These are phyloP conservation scores for Spilarctia lutea DNA, from an alignment of 2,888 invertebrate genomes.

Conservation along the genomic window DNA sequence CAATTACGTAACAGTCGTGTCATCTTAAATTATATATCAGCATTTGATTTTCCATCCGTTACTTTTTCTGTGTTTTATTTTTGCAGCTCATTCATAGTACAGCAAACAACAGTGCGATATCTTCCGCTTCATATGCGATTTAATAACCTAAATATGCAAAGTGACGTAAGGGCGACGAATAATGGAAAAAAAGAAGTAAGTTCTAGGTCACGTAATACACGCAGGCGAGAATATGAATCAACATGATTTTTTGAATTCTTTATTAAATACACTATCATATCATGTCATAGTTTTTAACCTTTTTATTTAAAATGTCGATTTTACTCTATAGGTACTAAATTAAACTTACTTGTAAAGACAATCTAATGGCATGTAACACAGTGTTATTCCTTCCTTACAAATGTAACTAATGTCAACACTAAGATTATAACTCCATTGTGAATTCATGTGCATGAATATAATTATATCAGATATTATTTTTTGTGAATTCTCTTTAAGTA, in stretches of 20 bases:
- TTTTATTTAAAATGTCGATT: too few relatives aligned
- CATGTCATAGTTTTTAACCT: too few relatives aligned
- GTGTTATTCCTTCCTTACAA: too few relatives aligned
- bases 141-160: slow-evolving; percentile 1
- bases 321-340: too few relatives aligned
- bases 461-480: too few relatives aligned
- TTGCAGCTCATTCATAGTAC: not conserved
- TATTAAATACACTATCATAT: not conserved
- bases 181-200: not conserved
- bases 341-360: too few relatives aligned
- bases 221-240: not conserved
- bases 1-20: not conserved
- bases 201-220: not conserved
- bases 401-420: too few relatives aligned
- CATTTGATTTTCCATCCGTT: not conserved
- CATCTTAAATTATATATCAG: too few relatives aligned
- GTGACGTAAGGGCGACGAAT: not conserved
- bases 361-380: too few relatives aligned
- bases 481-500: too few relatives aligned
- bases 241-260: not conserved
- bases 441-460: too few relatives aligned
- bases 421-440: too few relatives aligned
- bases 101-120: slow-evolving; percentile 1
- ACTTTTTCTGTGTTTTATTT: not conserved
- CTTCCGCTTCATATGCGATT: not conserved